These are phyloP conservation scores for Seira ritae DNA, from an alignment of 2,888 invertebrate genomes.

Conservation along the genomic window DNA sequence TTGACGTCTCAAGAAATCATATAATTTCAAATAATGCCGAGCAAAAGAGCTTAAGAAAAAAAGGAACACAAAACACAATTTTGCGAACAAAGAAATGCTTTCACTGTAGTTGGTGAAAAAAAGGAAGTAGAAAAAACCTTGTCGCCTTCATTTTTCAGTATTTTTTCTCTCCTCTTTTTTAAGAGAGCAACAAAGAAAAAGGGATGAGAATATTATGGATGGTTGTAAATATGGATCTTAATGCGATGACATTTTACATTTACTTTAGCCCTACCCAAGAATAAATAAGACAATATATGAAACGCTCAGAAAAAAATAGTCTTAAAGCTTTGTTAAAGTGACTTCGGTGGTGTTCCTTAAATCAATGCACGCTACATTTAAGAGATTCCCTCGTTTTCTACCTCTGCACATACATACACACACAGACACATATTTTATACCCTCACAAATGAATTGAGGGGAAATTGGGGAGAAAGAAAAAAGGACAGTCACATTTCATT, in stretches of 20 bases:
- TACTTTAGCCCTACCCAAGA: conserved; percentile 61
- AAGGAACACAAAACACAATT: conserved; percentile 32
- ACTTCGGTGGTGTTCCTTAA: conserved; percentile 54
- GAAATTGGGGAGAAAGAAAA: conserved; percentile 4
- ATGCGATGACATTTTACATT: conserved; percentile 65
- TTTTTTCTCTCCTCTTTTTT: conserved; percentile 29
- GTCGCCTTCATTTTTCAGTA: conserved; percentile 40
- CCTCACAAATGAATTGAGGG: background rate
- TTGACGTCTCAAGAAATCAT: conserved; percentile 39
- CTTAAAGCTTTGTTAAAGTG: conserved; percentile 62
- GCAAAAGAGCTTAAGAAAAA: conserved; percentile 30
- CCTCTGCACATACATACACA: conserved; percentile 52
- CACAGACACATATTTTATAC: background rate
- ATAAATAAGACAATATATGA: conserved; percentile 61
- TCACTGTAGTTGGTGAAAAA: conserved; percentile 3
- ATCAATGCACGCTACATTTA: conserved; percentile 65
- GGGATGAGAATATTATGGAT: conserved; percentile 53
- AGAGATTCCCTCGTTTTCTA: conserved; percentile 58
- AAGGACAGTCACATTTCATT: conserved; percentile 54
- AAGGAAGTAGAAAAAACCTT: conserved; percentile 36
- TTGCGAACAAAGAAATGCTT: background rate
- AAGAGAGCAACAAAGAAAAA: conserved; percentile 37
- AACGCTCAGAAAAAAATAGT: conserved; percentile 29
- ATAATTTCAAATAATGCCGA: conserved; percentile 35
- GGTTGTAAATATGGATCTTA: conserved; percentile 64